phyloP scores from a whole-genome alignment of 2,113 vertebrate genomes.

The Thunnus maccoyii region DNA sequence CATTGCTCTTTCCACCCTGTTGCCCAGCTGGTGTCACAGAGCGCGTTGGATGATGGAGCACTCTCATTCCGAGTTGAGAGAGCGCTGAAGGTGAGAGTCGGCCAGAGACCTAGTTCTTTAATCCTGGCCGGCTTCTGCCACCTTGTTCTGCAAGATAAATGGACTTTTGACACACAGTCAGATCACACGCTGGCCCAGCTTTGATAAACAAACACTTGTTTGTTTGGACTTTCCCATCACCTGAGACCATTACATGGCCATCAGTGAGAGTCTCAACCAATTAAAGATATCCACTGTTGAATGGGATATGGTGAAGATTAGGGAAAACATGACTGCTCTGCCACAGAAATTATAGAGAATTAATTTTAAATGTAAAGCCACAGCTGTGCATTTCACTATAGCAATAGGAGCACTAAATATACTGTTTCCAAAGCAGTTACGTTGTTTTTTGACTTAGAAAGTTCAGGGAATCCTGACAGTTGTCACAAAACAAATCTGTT shows the following conservation, averaged over 20 bases:
- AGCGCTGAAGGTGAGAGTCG: constrained; percentile 81
- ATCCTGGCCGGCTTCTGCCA: constrained; percentile 75
- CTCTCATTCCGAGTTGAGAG: constrained; percentile 82
- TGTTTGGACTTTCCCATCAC: constrained; percentile 49
- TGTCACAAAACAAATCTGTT: constrained; percentile 56
- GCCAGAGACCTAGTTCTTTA: constrained; percentile 79
- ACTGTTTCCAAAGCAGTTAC: constrained; percentile 27
- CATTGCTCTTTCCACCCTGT: constrained; percentile 80
- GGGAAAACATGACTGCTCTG: not conserved
- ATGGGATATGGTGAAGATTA: not conserved
- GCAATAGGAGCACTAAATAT: not conserved
- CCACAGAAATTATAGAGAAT: not conserved
- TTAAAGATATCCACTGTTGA: not conserved
- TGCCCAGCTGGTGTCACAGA: constrained; percentile 74
- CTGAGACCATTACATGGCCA: constrained; percentile 2
- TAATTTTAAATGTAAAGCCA: too few species aligned
- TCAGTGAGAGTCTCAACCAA: not conserved
- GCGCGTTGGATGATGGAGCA: constrained; percentile 82
- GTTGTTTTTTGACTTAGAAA: constrained; percentile 15
- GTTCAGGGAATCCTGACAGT: constrained; percentile 10
- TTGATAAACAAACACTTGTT: constrained; percentile 71
- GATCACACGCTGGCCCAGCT: constrained; percentile 54
- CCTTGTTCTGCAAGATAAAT: constrained; percentile 84
- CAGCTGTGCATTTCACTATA: not conserved
- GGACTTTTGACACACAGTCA: constrained; percentile 75